phyloP scores from a whole-genome alignment of 2,888 invertebrate species.

The Byasa hedistus region DNA sequence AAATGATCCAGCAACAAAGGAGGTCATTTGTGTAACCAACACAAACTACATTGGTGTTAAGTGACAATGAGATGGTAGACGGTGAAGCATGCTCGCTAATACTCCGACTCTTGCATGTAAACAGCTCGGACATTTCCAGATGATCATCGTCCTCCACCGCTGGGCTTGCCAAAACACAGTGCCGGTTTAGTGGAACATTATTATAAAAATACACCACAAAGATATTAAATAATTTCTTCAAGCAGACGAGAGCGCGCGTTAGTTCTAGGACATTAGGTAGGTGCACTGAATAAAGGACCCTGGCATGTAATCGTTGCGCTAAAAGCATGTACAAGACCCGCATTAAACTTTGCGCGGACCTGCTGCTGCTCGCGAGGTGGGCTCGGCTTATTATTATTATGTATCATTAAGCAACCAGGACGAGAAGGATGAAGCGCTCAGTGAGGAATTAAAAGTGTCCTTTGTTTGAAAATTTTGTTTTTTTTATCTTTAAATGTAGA shows the following conservation, averaged over 20 bases:
- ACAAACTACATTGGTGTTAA: too few relatives aligned
- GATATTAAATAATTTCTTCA: not conserved
- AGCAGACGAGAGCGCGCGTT: not conserved
- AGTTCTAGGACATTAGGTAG: conserved; percentile 21
- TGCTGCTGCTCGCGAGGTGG: not conserved
- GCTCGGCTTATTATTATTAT: not conserved
- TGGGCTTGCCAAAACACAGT: too few relatives aligned
- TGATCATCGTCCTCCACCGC: too few relatives aligned
- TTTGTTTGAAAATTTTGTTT: too few relatives aligned
- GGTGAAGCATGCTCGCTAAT: too few relatives aligned
- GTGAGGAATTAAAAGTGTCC: too few relatives aligned
- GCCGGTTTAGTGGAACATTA: not conserved
- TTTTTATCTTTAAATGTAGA: too few relatives aligned
- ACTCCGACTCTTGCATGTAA: too few relatives aligned
- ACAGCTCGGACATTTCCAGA: too few relatives aligned
- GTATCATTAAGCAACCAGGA: not conserved
- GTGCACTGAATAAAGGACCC: conserved; percentile 2
- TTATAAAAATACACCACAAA: not conserved
- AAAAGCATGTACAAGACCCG: conserved; percentile 18
- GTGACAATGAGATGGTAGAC: too few relatives aligned
- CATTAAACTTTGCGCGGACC: conserved; percentile 12
- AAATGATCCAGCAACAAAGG: too few relatives aligned
- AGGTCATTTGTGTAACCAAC: too few relatives aligned
- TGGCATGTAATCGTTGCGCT: conserved; percentile 15
- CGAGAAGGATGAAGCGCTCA: not conserved